Evolutionary conservation across 2,113 vertebrate species (phyloP).

Genomic region (Fukomys damarensis): DNA sequence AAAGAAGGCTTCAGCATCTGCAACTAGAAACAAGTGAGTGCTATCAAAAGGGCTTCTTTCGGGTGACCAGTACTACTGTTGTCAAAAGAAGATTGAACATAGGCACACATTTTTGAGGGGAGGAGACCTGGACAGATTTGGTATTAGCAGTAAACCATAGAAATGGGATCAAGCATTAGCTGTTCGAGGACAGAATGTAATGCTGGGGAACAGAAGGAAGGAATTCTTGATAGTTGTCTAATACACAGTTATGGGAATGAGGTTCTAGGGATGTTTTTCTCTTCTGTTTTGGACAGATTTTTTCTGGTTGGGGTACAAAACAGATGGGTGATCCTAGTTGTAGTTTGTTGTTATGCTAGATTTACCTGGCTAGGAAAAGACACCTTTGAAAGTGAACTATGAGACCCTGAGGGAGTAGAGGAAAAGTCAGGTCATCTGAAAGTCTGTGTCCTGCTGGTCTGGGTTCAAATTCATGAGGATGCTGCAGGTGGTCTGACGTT

Average conservation of each 20-base stretch:
- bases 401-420: background rate
- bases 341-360: background rate
- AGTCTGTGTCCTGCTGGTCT: background rate
- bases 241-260: background rate
- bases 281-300: constrained; percentile 3
- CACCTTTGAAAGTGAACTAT: background rate
- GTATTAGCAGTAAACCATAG: background rate
- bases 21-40: background rate
- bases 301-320: background rate
- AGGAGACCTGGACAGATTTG: background rate
- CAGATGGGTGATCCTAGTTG: background rate
- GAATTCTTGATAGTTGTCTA: background rate
- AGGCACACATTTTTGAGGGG: constrained; percentile 8
- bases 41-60: background rate
- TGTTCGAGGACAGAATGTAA: background rate
- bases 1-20: background rate
- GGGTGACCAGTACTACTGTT: background rate
- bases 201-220: constrained; percentile 6
- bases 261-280: background rate
- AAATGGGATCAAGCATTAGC: constrained; percentile 2
- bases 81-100: background rate
- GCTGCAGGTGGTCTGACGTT: background rate
- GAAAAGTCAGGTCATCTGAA: background rate
- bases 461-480: background rate
- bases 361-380: background rate